A percentile compares a stretch with the other conserved stretches of the same genome.
phyloP scores from a whole-genome alignment of 1,140 invertebrate genomes.

The Diabrotica undecimpunctata region DNA sequence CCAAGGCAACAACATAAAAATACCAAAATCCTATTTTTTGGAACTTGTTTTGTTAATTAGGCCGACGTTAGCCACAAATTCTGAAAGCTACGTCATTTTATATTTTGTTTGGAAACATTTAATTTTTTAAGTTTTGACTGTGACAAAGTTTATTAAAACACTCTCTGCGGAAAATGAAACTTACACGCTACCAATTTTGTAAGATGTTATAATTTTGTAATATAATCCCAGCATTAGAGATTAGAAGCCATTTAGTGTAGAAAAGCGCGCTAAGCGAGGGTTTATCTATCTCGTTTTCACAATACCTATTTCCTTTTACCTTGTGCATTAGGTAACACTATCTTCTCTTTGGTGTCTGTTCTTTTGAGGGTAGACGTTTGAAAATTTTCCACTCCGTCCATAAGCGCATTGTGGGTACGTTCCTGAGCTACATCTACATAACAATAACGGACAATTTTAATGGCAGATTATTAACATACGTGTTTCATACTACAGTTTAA shows the following conservation, averaged over 20 bases:
- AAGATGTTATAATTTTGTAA: neutral
- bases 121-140: no score
- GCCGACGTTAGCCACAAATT: no score
- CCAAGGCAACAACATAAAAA: no score
- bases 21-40: no score
- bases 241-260: neutral
- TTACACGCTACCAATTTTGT: no score
- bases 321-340: constrained; percentile 73
- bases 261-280: neutral
- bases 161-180: no score
- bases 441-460: constrained; percentile 2
- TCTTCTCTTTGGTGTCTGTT: constrained; percentile 75
- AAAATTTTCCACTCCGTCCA: constrained; percentile 71
- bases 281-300: neutral
- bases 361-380: constrained; percentile 66
- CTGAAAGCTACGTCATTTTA: no score
- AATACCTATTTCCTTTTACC: constrained; percentile 52
- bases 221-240: constrained; percentile 6
- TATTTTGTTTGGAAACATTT: no score
- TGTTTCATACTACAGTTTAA: no score
- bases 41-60: no score
- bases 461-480: no score
- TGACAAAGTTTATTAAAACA: no score
- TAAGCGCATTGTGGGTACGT: constrained; percentile 67
- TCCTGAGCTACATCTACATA: constrained; percentile 70